A percentile compares a stretch with the other conserved stretches of the same genome.
Conservation (phyloP, 2,797 vertebrate species). For the Cryptoprocta ferox region DNA sequence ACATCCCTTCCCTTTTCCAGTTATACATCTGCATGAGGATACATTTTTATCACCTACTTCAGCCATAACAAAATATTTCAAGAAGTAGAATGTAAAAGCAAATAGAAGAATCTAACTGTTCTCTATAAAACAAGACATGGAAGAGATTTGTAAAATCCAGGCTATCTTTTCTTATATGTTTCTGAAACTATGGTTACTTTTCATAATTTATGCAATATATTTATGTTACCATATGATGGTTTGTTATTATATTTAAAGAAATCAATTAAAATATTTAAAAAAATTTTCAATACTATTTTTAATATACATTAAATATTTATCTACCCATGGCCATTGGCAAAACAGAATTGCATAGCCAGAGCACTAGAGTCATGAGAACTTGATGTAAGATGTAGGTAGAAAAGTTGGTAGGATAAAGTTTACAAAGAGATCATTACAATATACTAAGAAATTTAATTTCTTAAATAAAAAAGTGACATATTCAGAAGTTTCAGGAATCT, state of each 20-base stretch:
- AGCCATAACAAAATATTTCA: neutral
- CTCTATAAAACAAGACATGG: neutral
- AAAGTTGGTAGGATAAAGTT: neutral
- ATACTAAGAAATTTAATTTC: neutral
- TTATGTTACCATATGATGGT: neutral
- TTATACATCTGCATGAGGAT: neutral
- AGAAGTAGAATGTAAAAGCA: neutral
- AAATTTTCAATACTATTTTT: neutral
- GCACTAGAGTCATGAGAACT: neutral
- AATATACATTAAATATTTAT: neutral
- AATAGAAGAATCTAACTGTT: neutral
- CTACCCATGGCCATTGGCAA: neutral
- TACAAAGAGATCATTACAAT: neutral
- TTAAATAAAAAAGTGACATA: neutral
- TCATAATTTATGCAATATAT: neutral
- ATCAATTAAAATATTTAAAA: neutral
- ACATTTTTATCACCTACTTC: neutral
- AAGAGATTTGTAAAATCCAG: neutral
- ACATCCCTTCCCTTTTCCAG: neutral
- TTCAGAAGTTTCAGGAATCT: neutral
- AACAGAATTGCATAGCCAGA: neutral
- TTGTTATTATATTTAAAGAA: neutral
- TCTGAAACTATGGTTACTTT: neutral
- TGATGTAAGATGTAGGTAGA: neutral
- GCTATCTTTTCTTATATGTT: neutral